Evolutionary conservation across 2,888 invertebrate genomes (phyloP), one percentile per base, ranked within the genome.

Genomic region (Standfussiana lucernea): DNA sequence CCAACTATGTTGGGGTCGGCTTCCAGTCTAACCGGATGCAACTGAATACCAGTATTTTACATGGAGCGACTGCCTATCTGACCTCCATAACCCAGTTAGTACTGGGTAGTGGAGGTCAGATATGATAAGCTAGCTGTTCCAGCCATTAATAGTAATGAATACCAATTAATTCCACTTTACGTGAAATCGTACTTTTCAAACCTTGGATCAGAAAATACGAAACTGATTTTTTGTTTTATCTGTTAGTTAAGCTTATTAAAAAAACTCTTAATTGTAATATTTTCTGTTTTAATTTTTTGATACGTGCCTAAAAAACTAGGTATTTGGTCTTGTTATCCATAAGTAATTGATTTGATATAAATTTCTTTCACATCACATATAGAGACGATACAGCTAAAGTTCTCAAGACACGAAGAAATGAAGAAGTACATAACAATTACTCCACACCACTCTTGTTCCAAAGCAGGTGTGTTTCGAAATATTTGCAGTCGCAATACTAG

Each of bases 401-500:
- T 53, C n/a, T 3, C 10, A 61, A 37, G 0, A 1, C 2, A 10
- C 18, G 1, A n/a, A 37, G 35, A 67, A 64, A 53, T 47, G 5
- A n/a, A 13, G 7, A 69, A 15, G 0, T 10, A 53, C 24, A 32
- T 1, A n/a, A 37, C 15, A 53, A n/a, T 56, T 0, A 13, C 80
- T 85, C 79, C 59, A 77, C 45, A 15, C 3, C 62, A 32, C 45
- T 71, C 50, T 28, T 75, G 73, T 83, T 76, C 84, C 3, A 82
- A 77, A 71, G 37, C 73, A 77, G 67, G 64, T 77, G 68, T 62
- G 65, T 61, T 32, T 5, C 61, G 13, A 70, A 85, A 82, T 77
- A 77, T 85, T 85, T 70, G 66, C n/a, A n/a, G n/a, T n/a, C n/a
- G n/a, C 66, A 70, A 56, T 53, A 62, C 56, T 67, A 65, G 81